Percentiles rank a stretch among this genome's conserved stretches.
phyloP scores from a whole-genome alignment of 1,140 invertebrate genomes.

The Lethrus apterus region DNA sequence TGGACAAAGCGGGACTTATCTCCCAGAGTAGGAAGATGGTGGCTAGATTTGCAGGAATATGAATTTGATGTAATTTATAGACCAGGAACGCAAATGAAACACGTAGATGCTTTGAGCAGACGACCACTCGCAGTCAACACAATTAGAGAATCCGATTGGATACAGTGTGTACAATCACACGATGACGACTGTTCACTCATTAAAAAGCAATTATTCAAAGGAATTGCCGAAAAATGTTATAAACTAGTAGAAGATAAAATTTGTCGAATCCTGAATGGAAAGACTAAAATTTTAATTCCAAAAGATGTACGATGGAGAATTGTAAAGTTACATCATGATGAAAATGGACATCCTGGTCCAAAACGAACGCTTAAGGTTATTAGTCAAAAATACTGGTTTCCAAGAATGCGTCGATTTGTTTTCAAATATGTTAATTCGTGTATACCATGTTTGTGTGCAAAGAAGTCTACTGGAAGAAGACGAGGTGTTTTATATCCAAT shows the following conservation, averaged over 20 bases:
- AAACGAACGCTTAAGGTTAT: slow-evolving; percentile 29
- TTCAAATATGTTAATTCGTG: slow-evolving; percentile 25
- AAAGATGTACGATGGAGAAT: slow-evolving; percentile 25
- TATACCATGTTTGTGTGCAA: slow-evolving; percentile 28
- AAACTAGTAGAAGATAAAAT: slow-evolving; percentile 8
- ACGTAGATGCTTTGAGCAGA: slow-evolving; percentile 2
- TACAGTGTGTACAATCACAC: neutral
- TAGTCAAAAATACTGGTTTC: slow-evolving; percentile 30
- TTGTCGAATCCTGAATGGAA: slow-evolving; percentile 3
- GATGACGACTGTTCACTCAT: neutral
- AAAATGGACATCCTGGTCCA: slow-evolving; percentile 30
- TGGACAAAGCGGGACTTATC: slow-evolving; percentile 19
- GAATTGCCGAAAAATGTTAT: neutral
- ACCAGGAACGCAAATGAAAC: neutral
- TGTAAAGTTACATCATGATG: slow-evolving; percentile 31
- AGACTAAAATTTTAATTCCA: slow-evolving; percentile 20
- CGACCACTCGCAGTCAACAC: neutral
- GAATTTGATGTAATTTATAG: slow-evolving; percentile 19
- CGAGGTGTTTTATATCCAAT: slow-evolving; percentile 32
- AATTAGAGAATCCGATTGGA: neutral
- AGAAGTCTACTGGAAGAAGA: slow-evolving; percentile 26
- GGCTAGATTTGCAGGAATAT: slow-evolving; percentile 22
- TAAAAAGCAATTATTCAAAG: neutral
- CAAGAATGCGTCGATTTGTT: slow-evolving; percentile 26
- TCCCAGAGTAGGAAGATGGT: slow-evolving; percentile 26